phyloP scores from a whole-genome alignment of 2,113 vertebrate genomes.

The Opisthocomus hoazin region DNA sequence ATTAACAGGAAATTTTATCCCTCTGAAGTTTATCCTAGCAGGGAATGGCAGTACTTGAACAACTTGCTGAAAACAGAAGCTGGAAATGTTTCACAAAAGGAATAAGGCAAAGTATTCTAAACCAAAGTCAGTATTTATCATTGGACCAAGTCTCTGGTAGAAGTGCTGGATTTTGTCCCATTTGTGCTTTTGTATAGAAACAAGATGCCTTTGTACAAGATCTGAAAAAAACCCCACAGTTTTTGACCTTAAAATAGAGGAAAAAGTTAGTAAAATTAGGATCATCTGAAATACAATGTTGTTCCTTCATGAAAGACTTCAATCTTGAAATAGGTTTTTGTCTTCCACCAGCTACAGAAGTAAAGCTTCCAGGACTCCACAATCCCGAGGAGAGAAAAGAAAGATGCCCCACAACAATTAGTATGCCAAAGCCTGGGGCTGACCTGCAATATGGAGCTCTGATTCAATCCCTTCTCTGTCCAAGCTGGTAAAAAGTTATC shows the following conservation, averaged over 20 bases:
- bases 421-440: neutral
- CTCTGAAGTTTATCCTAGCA: neutral
- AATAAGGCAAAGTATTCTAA: neutral
- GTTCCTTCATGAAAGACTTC: neutral
- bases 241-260: neutral
- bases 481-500: neutral
- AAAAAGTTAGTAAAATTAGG: neutral
- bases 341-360: neutral
- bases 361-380: neutral
- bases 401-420: neutral
- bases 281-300: neutral
- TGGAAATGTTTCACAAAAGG: neutral
- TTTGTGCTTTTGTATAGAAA: neutral
- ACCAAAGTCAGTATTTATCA: neutral
- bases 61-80: neutral
- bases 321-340: neutral
- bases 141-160: neutral
- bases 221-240: neutral
- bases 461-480: neutral
- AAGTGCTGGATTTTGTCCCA: neutral
- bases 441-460: neutral
- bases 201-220: neutral
- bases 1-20: neutral
- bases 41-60: neutral
- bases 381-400: neutral